Evolutionary conservation across 2,888 invertebrate genomes (phyloP), one percentile per base, ranked within the genome.

Genomic region (Rhingia rostrata): DNA sequence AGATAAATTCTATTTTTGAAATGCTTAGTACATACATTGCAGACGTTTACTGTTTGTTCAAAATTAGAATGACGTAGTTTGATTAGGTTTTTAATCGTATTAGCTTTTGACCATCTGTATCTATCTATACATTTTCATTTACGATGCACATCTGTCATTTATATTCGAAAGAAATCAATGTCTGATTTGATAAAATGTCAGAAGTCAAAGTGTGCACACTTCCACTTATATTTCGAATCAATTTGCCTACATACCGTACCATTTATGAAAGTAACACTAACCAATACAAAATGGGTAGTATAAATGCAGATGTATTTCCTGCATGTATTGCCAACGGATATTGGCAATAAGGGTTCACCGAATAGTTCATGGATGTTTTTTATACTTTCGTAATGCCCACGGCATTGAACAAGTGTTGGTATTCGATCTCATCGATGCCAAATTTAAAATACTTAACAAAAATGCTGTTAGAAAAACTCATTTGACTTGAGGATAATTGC

Each of bases 401-500:
- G 66, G 70, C 66, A 75, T 70, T 75, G 75, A 75, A 14, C 22
- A 58, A 51, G n/a, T 39, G 37, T 47, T 54, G 53, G 77, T 35
- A 82, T 72, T 64, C 58, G 41, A 47, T 61, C 12, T 2, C 22
- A 45, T 69, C 47, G 63, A 22, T 75, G 81, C 81, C 81, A 81
- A 81, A 74, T 63, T 77, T 39, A 60, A 47, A 77, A 67, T 67
- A 79, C 37, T 37, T 4, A 51, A 58, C 10, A 51, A 14, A 69
- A 60, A 61, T 73, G 32, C 67, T 35, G 60, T 43, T 35, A 22
- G 43, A 41, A 73, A 37, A 54, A 53, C 35, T 39, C 35, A 54
- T 6, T 63, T 56, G 61, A 53, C 54, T 51, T 22, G 37, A 56
- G 14, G 47, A 45, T 66, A 69, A 74, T 81, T 81, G 75, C 81